phyloP scores from a whole-genome alignment of 2,888 invertebrate genomes.

The Elaeidobius kamerunicus region DNA sequence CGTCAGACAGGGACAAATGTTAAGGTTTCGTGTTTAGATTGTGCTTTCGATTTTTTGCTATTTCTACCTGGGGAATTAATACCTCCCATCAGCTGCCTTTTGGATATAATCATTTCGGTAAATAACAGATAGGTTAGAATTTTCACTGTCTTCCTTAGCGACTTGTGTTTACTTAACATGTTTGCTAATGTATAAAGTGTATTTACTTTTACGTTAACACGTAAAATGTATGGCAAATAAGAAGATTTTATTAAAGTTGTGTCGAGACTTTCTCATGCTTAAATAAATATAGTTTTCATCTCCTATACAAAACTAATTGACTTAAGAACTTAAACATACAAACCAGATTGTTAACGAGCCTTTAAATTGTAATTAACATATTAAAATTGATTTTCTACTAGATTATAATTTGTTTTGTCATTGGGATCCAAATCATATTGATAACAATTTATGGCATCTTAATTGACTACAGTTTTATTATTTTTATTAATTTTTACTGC shows the following conservation, averaged over 20 bases:
- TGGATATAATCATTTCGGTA: conserved; percentile 6
- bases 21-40: conserved; percentile 17
- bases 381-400: no score
- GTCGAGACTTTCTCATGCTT: no score
- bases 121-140: conserved; percentile 8
- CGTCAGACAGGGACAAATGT: conserved; percentile 20
- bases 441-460: no score
- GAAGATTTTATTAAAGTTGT: neutral
- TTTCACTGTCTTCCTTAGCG: neutral
- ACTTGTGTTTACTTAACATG: neutral
- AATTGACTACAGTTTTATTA: no score
- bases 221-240: neutral
- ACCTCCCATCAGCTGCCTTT: conserved; percentile 7
- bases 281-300: no score
- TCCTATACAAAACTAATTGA: no score
- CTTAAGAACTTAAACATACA: no score
- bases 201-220: neutral
- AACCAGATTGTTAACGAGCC: no score
- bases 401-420: no score
- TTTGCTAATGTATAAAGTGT: neutral
- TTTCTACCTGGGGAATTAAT: conserved; percentile 10
- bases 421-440: no score
- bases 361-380: no score
- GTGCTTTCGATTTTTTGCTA: conserved; percentile 12
- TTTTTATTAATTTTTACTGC: no score